Evolutionary conservation across 2,797 vertebrate species (phyloP), one percentile per base, ranked within the genome.

Genomic region (Tolypeutes matacus): DNA sequence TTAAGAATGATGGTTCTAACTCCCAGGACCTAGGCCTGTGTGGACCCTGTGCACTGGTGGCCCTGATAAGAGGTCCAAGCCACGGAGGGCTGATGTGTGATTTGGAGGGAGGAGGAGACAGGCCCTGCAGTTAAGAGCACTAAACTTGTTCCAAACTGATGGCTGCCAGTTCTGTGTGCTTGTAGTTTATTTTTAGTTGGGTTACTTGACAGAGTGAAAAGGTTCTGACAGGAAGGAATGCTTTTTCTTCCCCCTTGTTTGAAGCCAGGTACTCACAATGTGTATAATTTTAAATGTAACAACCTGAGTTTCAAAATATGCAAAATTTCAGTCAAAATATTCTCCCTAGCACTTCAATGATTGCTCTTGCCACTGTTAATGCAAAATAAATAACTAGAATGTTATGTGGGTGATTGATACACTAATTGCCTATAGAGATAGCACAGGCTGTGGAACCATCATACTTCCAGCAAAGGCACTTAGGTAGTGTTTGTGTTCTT

Each of bases 281-380:
- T 53, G 91, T 96, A 87, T 91, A 84, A 96, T 97, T 97, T 93
- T 97, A 96, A 96, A 93, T 67, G 75, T 89, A 96, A 96, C 95
- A 78, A 93, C 82, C 77, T 2, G 27, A 96, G 93, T 96, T 96
- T 96, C 96, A 96, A 97, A 86, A 96, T 95, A 96, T 94, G 96
- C 86, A 95, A 91, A 95, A 64, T 93, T 70, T 91, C 86, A 89
- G 87, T 96, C 87, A 89, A 81, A 94, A 95, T 75, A 92, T 34
- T 64, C 86, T 96, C 75, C 62, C 72, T 3, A 31, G 51, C 17
- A 8, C 80, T 11, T 85, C 70, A 31, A 17, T 1, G 67, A 15
- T 3, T 0, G 69, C 85, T 96, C 81, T 86, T 53, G 87, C 75
- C 77, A 11, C 31, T 0, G 70, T 53, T 7, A 29, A 49, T 0